These are phyloP conservation scores for Morelia viridis DNA, from an alignment of 2,797 vertebrate genomes.

Conservation along the genomic window DNA sequence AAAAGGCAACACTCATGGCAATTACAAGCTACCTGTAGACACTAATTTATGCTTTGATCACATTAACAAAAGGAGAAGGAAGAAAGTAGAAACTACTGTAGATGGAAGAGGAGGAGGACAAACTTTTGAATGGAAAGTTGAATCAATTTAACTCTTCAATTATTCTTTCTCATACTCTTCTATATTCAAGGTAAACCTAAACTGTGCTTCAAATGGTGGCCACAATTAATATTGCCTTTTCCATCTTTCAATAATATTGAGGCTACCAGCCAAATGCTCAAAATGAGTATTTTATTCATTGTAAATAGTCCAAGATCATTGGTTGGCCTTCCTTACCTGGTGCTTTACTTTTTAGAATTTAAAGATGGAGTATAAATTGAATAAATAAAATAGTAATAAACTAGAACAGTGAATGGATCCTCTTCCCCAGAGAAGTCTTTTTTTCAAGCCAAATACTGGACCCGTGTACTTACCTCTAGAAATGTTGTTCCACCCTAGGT, in stretches of 20 bases:
- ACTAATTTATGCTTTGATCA: conserved; percentile 47
- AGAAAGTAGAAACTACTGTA: background rate
- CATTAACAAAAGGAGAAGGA: conserved; percentile 34
- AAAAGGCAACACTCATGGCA: conserved; percentile 58
- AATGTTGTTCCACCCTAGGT: background rate
- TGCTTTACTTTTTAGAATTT: background rate
- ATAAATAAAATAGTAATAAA: background rate
- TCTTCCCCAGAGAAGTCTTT: background rate
- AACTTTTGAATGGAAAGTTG: conserved; percentile 27
- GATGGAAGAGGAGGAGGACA: conserved; percentile 12
- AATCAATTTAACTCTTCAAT: conserved; percentile 49
- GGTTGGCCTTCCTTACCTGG: too few relatives aligned
- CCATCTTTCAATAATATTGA: background rate
- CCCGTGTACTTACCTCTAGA: background rate
- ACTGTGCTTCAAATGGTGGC: background rate
- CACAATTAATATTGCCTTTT: background rate
- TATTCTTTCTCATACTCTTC: conserved; percentile 23
- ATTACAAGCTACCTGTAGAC: conserved; percentile 62
- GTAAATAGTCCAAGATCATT: background rate
- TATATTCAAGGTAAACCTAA: background rate
- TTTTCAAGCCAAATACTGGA: background rate
- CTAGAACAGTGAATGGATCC: background rate
- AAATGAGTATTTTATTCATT: background rate
- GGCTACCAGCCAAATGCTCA: background rate
- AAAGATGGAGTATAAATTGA: background rate